Conservation (phyloP, 1,140 invertebrate genomes). For the Nylanderia fulva region DNA sequence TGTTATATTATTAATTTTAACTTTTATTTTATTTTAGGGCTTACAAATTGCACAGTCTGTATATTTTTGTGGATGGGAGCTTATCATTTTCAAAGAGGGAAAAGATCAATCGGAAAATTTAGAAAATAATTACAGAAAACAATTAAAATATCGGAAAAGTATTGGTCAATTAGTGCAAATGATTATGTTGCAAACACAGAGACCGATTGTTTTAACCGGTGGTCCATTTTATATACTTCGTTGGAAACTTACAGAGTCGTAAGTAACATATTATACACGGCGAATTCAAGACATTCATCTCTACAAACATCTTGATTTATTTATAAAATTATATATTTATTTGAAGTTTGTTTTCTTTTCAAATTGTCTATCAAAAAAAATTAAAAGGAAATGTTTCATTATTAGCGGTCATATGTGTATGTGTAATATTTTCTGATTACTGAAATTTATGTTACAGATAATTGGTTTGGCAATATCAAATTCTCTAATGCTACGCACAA, state of each 20-base stretch:
- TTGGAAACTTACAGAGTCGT: conserved; percentile 80
- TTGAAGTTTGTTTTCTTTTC: neutral
- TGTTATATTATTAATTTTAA: neutral
- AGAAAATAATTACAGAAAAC: conserved; percentile 27
- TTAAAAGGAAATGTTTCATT: neutral
- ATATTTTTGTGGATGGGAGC: conserved; percentile 78
- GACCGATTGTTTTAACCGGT: conserved; percentile 78
- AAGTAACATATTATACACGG: conserved; percentile 39
- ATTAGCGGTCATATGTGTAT: neutral
- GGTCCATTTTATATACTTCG: conserved; percentile 82
- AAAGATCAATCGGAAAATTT: neutral
- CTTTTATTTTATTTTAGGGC: conserved; percentile 72
- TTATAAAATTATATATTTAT: neutral
- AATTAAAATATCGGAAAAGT: conserved; percentile 9
- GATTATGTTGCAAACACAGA: conserved; percentile 77
- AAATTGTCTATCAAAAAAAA: neutral
- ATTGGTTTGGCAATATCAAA: conserved; percentile 64
- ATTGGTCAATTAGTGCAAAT: conserved; percentile 72
- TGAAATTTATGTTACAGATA: conserved; percentile 56
- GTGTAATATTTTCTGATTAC: neutral
- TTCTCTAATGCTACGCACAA: conserved; percentile 57
- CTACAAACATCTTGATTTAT: neutral
- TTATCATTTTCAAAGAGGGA: neutral
- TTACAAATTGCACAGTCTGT: conserved; percentile 73
- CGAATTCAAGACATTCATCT: neutral